These are phyloP conservation scores for Cordylochernes scorpioides DNA, from an alignment of 2,888 invertebrate species.

Conservation along the genomic window DNA sequence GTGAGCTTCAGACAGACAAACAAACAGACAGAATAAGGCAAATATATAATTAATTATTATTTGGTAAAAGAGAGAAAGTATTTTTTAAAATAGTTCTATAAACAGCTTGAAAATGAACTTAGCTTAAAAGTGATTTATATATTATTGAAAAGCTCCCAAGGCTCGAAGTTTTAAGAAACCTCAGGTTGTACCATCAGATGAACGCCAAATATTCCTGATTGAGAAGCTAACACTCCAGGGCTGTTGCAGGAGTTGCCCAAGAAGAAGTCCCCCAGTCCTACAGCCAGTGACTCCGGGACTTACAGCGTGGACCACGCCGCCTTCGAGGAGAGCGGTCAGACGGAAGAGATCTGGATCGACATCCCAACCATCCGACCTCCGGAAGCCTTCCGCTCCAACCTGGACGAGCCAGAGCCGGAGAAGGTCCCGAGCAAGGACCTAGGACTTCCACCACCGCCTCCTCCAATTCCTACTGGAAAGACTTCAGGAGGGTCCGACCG, in stretches of 20 bases:
- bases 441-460: constrained; percentile 4
- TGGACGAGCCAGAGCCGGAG: neutral
- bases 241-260: constrained; percentile 4
- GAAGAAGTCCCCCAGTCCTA: constrained; percentile 4
- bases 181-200: too few species aligned
- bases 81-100: too few species aligned
- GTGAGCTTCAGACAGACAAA: too few species aligned
- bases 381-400: constrained; percentile 7
- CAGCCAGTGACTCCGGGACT: constrained; percentile 6
- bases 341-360: constrained; percentile 14
- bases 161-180: too few species aligned
- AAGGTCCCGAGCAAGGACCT: neutral
- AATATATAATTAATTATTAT: neutral
- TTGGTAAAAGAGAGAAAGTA: too few species aligned
- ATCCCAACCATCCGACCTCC: constrained; percentile 14
- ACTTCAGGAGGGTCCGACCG: constrained; percentile 5
- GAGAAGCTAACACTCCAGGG: too few species aligned
- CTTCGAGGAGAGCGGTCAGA: constrained; percentile 7
- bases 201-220: too few species aligned
- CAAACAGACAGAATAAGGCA: too few species aligned
- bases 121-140: too few species aligned
- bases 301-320: constrained; percentile 7
- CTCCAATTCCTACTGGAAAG: constrained; percentile 5
- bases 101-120: too few species aligned
- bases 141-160: too few species aligned